phyloP scores from a whole-genome alignment of 2,113 vertebrate species.

The Tursiops truncatus region DNA sequence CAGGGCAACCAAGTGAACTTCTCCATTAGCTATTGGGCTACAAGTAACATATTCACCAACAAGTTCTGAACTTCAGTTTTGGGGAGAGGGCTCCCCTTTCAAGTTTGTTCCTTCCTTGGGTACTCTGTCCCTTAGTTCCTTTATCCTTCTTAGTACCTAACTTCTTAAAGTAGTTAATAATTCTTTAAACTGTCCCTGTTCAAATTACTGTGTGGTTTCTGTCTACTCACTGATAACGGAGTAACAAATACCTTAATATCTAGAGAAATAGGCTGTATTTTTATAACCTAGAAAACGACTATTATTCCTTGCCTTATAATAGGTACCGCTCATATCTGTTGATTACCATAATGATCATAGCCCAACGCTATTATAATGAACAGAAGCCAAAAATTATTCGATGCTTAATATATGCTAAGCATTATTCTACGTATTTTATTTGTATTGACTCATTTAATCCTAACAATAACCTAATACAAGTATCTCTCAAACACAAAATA shows the following conservation, averaged over 20 bases:
- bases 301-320: neutral
- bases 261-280: neutral
- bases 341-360: neutral
- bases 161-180: neutral
- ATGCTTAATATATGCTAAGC: neutral
- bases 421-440: neutral
- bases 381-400: neutral
- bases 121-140: neutral
- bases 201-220: neutral
- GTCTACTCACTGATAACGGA: neutral
- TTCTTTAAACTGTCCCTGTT: neutral
- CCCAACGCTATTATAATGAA: neutral
- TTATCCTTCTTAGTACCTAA: neutral
- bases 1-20: neutral
- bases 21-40: neutral
- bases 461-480: constrained; percentile 14
- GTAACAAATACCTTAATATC: neutral
- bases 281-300: neutral
- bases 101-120: neutral
- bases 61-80: neutral
- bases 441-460: constrained; percentile 7
- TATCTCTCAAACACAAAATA: neutral
- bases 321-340: neutral
- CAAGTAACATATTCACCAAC: neutral
- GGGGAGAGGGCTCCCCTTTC: neutral